phyloP scores from a whole-genome alignment of 2,797 vertebrate species.

The Triplophysa yarkandensis region DNA sequence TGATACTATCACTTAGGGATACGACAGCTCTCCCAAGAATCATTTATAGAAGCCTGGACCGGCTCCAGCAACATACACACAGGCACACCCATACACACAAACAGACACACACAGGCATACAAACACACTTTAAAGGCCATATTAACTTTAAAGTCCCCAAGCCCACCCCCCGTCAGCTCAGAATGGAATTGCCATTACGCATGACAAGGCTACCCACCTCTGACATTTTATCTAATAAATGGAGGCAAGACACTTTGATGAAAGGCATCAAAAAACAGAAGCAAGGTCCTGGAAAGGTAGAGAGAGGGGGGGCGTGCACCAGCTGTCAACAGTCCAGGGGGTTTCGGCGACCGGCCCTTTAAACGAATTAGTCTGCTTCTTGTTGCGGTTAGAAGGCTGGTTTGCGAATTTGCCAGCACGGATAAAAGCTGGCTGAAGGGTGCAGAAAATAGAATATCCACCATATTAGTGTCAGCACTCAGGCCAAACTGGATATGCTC shows the following conservation, averaged over 20 bases:
- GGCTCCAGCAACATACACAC: constrained; percentile 63
- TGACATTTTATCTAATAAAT: constrained; percentile 86
- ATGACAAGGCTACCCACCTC: constrained; percentile 76
- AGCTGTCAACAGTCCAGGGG: constrained; percentile 79
- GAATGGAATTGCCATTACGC: constrained; percentile 78
- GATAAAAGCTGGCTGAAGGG: constrained; percentile 66
- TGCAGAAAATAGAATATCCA: constrained; percentile 84
- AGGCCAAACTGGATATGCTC: constrained; percentile 49
- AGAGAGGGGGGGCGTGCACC: constrained; percentile 68
- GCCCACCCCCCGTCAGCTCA: constrained; percentile 67
- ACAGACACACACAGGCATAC: constrained; percentile 58
- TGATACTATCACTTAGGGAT: constrained; percentile 74
- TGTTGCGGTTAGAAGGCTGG: constrained; percentile 72
- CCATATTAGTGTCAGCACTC: constrained; percentile 87
- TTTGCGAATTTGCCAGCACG: constrained; percentile 63
- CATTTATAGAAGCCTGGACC: constrained; percentile 65
- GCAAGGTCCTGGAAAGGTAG: constrained; percentile 69
- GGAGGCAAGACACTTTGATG: constrained; percentile 67
- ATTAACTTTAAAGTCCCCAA: constrained; percentile 75
- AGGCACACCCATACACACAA: constrained; percentile 51
- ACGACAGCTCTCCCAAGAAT: constrained; percentile 62
- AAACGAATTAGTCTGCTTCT: constrained; percentile 85
- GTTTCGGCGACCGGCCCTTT: constrained; percentile 69
- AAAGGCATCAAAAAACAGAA: constrained; percentile 72
- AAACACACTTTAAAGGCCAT: constrained; percentile 63